These are phyloP conservation scores for Liopterus haemorrhoidalis DNA, from an alignment of 2,888 invertebrate species.

Conservation along the genomic window DNA sequence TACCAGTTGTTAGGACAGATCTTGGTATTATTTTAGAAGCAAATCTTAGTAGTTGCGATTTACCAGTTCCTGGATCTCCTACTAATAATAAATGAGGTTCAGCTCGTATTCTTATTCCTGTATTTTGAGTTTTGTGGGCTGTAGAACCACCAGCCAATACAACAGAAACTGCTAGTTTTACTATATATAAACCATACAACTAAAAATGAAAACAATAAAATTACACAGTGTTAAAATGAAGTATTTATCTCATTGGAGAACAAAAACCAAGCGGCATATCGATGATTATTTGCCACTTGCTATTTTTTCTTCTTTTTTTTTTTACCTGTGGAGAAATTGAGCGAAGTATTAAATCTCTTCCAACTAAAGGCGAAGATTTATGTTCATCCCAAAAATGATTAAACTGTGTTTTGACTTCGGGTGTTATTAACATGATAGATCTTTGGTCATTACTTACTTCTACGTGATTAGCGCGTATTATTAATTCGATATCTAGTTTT, in stretches of 20 bases:
- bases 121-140: slow-evolving; percentile 45
- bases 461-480: slow-evolving; percentile 65
- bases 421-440: slow-evolving; percentile 49
- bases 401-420: slow-evolving; percentile 65
- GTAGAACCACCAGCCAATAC: slow-evolving; percentile 55
- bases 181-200: slow-evolving; percentile 82
- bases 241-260: slow-evolving; percentile 6
- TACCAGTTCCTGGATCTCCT: slow-evolving; percentile 86
- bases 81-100: slow-evolving; percentile 81
- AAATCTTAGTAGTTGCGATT: slow-evolving; percentile 75
- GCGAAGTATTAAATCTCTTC: slow-evolving; percentile 69
- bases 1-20: slow-evolving; percentile 78
- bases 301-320: slow-evolving; percentile 9
- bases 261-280: slow-evolving; percentile 4
- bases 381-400: slow-evolving; percentile 66
- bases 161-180: slow-evolving; percentile 78
- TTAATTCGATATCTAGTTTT: slow-evolving; percentile 63
- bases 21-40: slow-evolving; percentile 62
- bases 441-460: slow-evolving; percentile 55
- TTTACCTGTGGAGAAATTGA: slow-evolving; percentile 78
- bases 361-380: slow-evolving; percentile 58
- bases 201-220: slow-evolving; percentile 41
- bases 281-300: background rate
- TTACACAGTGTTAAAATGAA: slow-evolving; percentile 5
- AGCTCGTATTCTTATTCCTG: slow-evolving; percentile 52